These are phyloP conservation scores for Mus musculus DNA, from an alignment of 2,113 vertebrate genomes.

Conservation along the genomic window GRCm39 chr3:131774001-131774500, in stretches of 20 bases:
- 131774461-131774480: slow-evolving; percentile 67
- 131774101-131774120: not conserved
- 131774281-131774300: slow-evolving; percentile 69
- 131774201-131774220: not conserved
- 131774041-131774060: not conserved
- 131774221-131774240: not conserved
- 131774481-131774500: slow-evolving; percentile 34
- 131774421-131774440: slow-evolving; percentile 66
- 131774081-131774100: not conserved
- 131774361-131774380: slow-evolving; percentile 65
- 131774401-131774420: slow-evolving; percentile 2
- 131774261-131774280: not conserved
- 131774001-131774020: not conserved
- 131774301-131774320: slow-evolving; percentile 31
- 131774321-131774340: slow-evolving; percentile 56
- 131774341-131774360: slow-evolving; percentile 77
- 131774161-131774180: not conserved
- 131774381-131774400: slow-evolving; percentile 14
- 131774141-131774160: not conserved
- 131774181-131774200: slow-evolving; percentile 15
- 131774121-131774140: slow-evolving; percentile 3
- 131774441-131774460: slow-evolving; percentile 71
- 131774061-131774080: not conserved
- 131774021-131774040: not conserved
- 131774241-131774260: not conserved